Evolutionary conservation across 2,888 invertebrate genomes (phyloP).

Genomic region (Hirtodrosophila histrioides): DNA sequence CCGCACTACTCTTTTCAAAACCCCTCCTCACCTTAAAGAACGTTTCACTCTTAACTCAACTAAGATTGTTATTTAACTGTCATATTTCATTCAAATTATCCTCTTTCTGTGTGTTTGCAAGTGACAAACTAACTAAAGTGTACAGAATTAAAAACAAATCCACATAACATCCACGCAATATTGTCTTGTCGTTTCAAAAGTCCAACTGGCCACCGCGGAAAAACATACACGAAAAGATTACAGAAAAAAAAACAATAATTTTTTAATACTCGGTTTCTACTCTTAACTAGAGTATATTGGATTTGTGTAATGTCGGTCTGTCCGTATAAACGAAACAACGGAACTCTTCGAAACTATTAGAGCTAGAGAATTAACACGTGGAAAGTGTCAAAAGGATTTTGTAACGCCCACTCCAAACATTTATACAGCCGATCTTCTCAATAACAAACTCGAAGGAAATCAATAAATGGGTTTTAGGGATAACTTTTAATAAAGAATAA

Average conservation of each 20-base stretch:
- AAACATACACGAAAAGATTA: constrained; percentile 31
- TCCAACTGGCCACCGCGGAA: constrained; percentile 6
- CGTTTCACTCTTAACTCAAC: constrained; percentile 26
- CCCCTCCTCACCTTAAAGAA: constrained; percentile 24
- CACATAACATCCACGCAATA: not conserved
- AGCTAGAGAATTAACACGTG: no score
- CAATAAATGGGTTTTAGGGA: no score
- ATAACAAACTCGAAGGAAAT: no score
- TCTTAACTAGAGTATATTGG: no score
- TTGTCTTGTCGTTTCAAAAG: constrained; percentile 23
- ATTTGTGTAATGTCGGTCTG: no score
- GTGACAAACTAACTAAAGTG: constrained; percentile 29
- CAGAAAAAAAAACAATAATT: constrained; percentile 35
- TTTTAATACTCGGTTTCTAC: not conserved
- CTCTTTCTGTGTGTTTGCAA: constrained; percentile 66
- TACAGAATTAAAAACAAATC: constrained; percentile 8
- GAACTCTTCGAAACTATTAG: no score
- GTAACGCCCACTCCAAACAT: no score
- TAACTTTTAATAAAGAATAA: no score
- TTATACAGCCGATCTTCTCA: no score
- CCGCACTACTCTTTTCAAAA: constrained; percentile 5
- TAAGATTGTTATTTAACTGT: constrained; percentile 37
- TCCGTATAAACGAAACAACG: no score
- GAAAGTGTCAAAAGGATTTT: no score
- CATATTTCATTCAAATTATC: constrained; percentile 60